These are phyloP conservation scores for Parnassius apollo DNA, from an alignment of 2,888 invertebrate genomes.

Conservation along the genomic window DNA sequence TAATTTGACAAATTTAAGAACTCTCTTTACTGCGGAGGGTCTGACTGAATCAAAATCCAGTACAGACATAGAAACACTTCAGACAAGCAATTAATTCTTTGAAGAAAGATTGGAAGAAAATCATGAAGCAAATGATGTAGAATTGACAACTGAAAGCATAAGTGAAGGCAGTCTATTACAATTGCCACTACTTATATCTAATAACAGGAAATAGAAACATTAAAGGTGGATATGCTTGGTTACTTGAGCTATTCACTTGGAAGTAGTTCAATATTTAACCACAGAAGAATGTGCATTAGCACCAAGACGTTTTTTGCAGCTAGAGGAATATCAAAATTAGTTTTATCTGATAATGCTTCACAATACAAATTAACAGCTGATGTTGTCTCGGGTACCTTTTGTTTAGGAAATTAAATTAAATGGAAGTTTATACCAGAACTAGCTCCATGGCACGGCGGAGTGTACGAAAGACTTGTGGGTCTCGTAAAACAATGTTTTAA, in stretches of 20 bases:
- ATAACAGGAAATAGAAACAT: no score
- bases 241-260: neutral
- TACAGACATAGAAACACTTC: no score
- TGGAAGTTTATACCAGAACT: neutral
- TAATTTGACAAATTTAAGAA: no score
- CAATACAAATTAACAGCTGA: neutral
- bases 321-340: neutral
- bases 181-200: no score
- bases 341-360: neutral
- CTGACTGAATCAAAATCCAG: no score
- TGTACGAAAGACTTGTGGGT: neutral
- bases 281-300: neutral
- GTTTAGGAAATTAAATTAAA: neutral
- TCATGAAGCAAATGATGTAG: no score
- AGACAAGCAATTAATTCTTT: no score
- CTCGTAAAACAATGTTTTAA: neutral
- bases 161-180: no score
- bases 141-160: no score
- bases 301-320: neutral
- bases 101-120: no score
- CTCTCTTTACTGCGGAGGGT: no score
- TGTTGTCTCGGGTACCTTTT: neutral
- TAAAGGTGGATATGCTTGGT: neutral
- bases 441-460: neutral
- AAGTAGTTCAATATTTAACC: neutral